Evolutionary conservation across 2,888 invertebrate genomes (phyloP).

Genomic region (Bellardia bayeri): DNA sequence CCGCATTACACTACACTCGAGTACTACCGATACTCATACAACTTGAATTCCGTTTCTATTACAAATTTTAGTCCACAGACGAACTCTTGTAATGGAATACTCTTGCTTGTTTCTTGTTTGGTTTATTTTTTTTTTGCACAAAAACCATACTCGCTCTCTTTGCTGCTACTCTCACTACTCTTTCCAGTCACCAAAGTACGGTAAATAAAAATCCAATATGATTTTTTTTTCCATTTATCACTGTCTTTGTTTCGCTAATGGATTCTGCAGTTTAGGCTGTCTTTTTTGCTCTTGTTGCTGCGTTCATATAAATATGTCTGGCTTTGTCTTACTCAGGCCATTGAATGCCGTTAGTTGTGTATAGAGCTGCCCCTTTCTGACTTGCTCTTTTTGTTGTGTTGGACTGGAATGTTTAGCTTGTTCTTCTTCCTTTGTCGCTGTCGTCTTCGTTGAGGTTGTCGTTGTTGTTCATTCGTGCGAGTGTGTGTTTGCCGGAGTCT

Average conservation of each 20-base stretch:
- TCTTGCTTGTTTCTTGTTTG: background rate
- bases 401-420: slow-evolving; percentile 49
- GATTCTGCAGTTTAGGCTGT: background rate
- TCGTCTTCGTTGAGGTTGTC: slow-evolving; percentile 31
- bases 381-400: slow-evolving; percentile 32
- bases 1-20: slow-evolving; percentile 66
- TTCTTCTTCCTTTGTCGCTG: slow-evolving; percentile 35
- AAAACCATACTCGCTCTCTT: slow-evolving; percentile 15
- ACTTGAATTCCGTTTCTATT: slow-evolving; percentile 12
- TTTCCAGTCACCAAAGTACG: slow-evolving; percentile 53
- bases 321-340: background rate
- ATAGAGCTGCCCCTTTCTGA: background rate
- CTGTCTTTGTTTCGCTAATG: background rate
- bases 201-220: slow-evolving; percentile 65
- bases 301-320: background rate
- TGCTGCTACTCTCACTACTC: slow-evolving; percentile 1
- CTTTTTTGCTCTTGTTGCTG: background rate
- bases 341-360: background rate
- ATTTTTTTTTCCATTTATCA: slow-evolving; percentile 28
- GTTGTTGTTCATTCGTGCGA: slow-evolving; percentile 16
- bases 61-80: background rate
- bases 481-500: background rate
- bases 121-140: background rate
- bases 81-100: slow-evolving; percentile 28
- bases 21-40: slow-evolving; percentile 3